A percentile compares a stretch with the other conserved stretches of the same genome.
phyloP scores from a whole-genome alignment of 2,113 vertebrate genomes.

The Perca schrenkii region DNA sequence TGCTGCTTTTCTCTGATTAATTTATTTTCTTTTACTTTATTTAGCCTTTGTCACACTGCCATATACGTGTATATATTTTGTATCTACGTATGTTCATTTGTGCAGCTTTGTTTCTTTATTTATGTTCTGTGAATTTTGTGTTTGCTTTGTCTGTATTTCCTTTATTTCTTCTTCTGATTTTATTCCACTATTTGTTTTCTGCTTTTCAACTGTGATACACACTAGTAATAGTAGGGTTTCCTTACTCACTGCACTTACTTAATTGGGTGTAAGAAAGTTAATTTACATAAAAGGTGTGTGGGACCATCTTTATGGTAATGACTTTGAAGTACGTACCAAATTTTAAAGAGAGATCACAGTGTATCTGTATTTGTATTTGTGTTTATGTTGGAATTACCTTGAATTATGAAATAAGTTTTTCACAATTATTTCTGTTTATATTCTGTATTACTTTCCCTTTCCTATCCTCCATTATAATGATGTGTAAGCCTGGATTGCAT shows the following conservation, averaged over 20 bases:
- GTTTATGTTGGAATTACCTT: not conserved
- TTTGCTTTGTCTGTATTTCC: not conserved
- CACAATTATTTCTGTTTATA: not conserved
- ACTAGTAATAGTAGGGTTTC: not conserved
- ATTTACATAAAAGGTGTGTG: not conserved
- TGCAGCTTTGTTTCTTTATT: not conserved
- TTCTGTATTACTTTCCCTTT: not conserved
- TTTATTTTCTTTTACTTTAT: not conserved
- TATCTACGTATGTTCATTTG: not conserved
- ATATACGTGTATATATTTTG: not conserved
- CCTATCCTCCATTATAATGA: not conserved
- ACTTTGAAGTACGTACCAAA: not conserved
- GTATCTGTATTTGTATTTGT: not conserved
- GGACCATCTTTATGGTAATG: not conserved
- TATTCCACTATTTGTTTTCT: not conserved
- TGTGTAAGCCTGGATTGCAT: constrained; percentile 7
- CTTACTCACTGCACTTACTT: not conserved
- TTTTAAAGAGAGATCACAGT: not conserved
- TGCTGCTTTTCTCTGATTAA: not conserved
- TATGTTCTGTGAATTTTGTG: not conserved
- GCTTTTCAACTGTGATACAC: not conserved
- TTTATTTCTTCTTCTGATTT: constrained; percentile 2
- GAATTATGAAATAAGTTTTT: not conserved
- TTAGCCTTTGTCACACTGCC: not conserved
- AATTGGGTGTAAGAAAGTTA: not conserved